Evolutionary conservation across 2,888 invertebrate genomes (phyloP).

Genomic region (Aleiodes alternator): DNA sequence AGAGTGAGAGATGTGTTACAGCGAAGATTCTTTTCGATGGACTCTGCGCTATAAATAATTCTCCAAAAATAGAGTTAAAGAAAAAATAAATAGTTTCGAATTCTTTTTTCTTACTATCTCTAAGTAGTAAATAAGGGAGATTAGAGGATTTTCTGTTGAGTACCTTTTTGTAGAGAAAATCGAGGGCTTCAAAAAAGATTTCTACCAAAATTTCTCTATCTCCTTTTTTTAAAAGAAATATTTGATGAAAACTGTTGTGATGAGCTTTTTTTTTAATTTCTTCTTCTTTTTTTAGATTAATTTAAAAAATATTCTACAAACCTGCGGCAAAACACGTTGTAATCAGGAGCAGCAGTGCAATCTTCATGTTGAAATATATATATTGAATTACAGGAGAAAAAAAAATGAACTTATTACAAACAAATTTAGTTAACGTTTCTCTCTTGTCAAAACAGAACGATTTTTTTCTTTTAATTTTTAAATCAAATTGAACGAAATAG

Average conservation of each 20-base stretch:
- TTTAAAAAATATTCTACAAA: slow-evolving; percentile 69
- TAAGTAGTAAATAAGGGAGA: no score
- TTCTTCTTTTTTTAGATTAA: background rate
- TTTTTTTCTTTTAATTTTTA: slow-evolving; percentile 53
- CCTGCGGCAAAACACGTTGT: slow-evolving; percentile 79
- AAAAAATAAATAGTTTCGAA: no score
- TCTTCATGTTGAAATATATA: slow-evolving; percentile 71
- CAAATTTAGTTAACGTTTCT: background rate
- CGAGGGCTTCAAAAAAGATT: no score
- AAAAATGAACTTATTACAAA: slow-evolving; percentile 16
- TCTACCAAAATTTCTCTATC: background rate
- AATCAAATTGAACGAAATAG: slow-evolving; percentile 63
- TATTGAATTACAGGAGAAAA: slow-evolving; percentile 7
- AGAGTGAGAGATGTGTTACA: no score
- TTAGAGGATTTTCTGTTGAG: no score
- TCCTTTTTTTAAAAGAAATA: background rate
- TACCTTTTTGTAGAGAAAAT: no score
- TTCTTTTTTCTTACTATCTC: no score
- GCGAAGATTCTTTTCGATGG: no score
- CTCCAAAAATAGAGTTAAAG: no score
- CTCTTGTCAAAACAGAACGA: slow-evolving; percentile 44
- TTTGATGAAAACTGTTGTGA: background rate
- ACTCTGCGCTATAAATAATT: no score
- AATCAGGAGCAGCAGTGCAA: slow-evolving; percentile 78
- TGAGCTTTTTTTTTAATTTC: no score